Base-by-base conservation (phyloP, 2,888 invertebrate genomes). In the Perithous albicinctus region DNA sequence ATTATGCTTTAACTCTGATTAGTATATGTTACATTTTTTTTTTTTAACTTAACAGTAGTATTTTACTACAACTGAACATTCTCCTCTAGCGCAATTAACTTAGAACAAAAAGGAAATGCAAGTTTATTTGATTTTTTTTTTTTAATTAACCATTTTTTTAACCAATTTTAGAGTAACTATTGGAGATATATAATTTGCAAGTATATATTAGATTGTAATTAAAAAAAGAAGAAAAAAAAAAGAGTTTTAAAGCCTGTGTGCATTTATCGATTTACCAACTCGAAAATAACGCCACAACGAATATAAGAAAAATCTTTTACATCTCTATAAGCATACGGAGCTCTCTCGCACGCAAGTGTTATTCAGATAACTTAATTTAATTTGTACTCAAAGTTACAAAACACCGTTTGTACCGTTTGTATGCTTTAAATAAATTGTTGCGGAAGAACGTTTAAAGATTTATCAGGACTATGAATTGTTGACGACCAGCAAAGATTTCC, bases 381-480 rank as follows among this genome's bases (percentile, higher is more conserved):
- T 91, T 91, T 92, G 87, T 91, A 92, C 87, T 90, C 88, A 88
- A 89, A 88, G 86, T 88, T 88, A 90, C 89, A 88, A 90, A 86
- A 88, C 88, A 89, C 87, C 90, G 92, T 92, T 92, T 92, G 91
- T 92, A 92, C 91, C 90, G 91, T 92, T 92, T 92, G 92, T 92
- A 92, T 92, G 92, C 92, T 92, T 92, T 90, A 90, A 92, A 92
- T 92, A 91, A 92, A 92, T 90, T 89, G 89, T 92, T 92, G 91
- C 90, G 88, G 87, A 90, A 89, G 86, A 77, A 75, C 73, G 67
- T 75, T 84, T 35, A 54, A 63, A 63, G 63, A 77, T 83, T 69
- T 12, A 51, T 69, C 10, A 32, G 35, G 18, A 32, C 8, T 32
- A 56, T 29, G 18, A 12, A 20, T 67, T 20, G 20, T 0, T 20